Conservation (phyloP, 2,113 vertebrate species). For the Amazona vittata region DNA sequence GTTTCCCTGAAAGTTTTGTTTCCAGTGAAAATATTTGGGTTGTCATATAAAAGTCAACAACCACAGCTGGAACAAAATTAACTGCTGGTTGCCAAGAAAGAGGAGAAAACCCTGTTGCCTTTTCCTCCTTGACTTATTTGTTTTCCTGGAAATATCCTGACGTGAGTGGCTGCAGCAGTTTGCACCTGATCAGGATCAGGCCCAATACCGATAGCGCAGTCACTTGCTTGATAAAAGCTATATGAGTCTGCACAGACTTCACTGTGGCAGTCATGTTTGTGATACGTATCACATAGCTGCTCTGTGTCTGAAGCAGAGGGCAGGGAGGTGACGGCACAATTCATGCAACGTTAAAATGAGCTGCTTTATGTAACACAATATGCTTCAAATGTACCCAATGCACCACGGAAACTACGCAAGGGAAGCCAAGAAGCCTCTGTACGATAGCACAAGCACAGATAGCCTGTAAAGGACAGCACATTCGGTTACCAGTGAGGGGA, state of each 20-base stretch:
- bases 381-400: not conserved
- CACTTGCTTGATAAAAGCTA: not conserved
- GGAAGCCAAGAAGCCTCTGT: not conserved
- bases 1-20: constrained; percentile 22
- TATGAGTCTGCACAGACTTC: not conserved
- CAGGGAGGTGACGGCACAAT: not conserved
- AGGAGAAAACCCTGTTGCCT: not conserved
- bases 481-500: not conserved
- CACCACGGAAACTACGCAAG: not conserved
- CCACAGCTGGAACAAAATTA: not conserved
- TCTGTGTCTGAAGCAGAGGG: not conserved
- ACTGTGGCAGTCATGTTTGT: not conserved
- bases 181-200: not conserved
- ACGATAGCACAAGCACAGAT: constrained; percentile 6
- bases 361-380: constrained; percentile 8
- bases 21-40: constrained; percentile 35
- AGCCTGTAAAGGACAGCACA: not conserved
- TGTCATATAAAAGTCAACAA: constrained; percentile 8
- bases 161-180: not conserved
- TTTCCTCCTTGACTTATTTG: not conserved
- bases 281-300: not conserved
- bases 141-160: not conserved
- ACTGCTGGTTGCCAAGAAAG: not conserved
- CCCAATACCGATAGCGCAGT: not conserved
- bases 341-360: not conserved